Evolutionary conservation across 2,888 invertebrate species (phyloP).

Genomic region (Schizotus pectinicornis): DNA sequence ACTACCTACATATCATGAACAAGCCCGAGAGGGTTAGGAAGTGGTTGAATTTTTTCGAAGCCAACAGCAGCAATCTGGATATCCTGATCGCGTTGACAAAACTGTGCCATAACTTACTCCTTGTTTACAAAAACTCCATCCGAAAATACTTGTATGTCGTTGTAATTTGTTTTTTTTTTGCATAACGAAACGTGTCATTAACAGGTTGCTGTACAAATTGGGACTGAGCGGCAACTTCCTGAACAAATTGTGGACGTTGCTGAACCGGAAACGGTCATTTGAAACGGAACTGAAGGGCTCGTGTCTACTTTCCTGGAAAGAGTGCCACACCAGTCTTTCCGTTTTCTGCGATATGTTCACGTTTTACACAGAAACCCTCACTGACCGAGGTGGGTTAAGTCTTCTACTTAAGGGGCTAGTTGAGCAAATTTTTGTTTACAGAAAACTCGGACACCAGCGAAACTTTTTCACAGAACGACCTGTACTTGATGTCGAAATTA

Average conservation of each 20-base stretch:
- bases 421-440: conserved; percentile 30
- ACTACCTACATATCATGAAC: conserved; percentile 54
- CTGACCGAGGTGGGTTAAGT: conserved; percentile 50
- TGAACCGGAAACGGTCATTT: conserved; percentile 43
- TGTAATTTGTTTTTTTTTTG: conserved; percentile 7
- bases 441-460: conserved; percentile 57
- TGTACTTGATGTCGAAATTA: conserved; percentile 53
- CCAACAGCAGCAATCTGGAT: conserved; percentile 50
- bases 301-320: conserved; percentile 50
- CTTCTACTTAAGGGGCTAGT: conserved; percentile 1
- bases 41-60: conserved; percentile 61
- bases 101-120: conserved; percentile 83
- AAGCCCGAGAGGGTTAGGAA: conserved; percentile 56
- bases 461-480: conserved; percentile 52
- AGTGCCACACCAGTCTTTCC: conserved; percentile 52
- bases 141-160: conserved; percentile 79
- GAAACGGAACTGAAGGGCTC: conserved; percentile 48
- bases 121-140: conserved; percentile 81
- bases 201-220: conserved; percentile 53
- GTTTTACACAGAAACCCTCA: conserved; percentile 57
- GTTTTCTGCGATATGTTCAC: conserved; percentile 59
- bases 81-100: conserved; percentile 54
- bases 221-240: conserved; percentile 54
- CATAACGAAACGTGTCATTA: conserved; percentile 20
- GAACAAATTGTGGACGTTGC: conserved; percentile 52